Percentiles rank a stretch among this genome's conserved stretches.
These are phyloP conservation scores for Dendrolimus kikuchii DNA, from an alignment of 1,140 invertebrate species.

Conservation along the genomic window DNA sequence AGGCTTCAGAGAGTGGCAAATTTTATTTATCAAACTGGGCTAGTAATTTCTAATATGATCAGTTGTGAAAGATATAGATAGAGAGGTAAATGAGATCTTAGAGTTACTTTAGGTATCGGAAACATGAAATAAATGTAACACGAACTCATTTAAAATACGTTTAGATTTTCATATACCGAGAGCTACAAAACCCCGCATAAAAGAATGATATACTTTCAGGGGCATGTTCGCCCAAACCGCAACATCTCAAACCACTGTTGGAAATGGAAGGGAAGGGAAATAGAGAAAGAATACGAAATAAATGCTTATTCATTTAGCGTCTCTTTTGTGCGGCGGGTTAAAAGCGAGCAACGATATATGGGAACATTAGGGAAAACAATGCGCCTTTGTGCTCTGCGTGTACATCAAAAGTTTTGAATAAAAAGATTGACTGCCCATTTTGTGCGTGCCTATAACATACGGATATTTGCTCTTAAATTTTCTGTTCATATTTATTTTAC, in stretches of 20 bases:
- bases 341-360: constrained; percentile 46
- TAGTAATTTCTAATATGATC: no score
- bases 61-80: no score
- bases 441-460: not conserved
- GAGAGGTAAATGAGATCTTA: no score
- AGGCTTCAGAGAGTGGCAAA: no score
- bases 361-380: constrained; percentile 53
- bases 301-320: constrained; percentile 51
- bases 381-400: constrained; percentile 33
- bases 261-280: constrained; percentile 12
- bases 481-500: not conserved
- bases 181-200: no score
- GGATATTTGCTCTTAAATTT: not conserved
- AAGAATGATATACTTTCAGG: constrained; percentile 1
- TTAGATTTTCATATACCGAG: no score
- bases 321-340: constrained; percentile 40
- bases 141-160: no score
- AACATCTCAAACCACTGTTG: constrained; percentile 16
- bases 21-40: no score
- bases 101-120: no score
- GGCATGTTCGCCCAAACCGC: constrained; percentile 7
- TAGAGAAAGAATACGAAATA: constrained; percentile 41
- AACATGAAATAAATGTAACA: no score
- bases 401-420: constrained; percentile 33
- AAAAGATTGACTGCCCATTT: constrained; percentile 28